Evolutionary conservation across 2,888 invertebrate species (phyloP).

Genomic region (Netelia inedita): DNA sequence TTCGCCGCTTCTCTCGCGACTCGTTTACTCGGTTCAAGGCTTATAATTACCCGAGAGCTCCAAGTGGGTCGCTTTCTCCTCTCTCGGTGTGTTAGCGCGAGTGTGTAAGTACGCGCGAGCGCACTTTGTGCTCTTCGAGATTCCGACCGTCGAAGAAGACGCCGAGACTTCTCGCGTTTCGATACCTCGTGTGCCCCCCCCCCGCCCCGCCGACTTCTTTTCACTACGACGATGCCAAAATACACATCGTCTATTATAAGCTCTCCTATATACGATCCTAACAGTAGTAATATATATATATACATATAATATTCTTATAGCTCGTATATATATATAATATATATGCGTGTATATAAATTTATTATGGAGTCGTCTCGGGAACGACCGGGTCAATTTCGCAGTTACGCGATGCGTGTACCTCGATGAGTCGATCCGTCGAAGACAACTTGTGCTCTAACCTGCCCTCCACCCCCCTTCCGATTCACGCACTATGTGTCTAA

Average conservation of each 20-base stretch:
- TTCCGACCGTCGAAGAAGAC: constrained; percentile 69
- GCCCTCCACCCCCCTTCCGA: not conserved
- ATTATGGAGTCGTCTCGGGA: constrained; percentile 37
- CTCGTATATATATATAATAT: not conserved
- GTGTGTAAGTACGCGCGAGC: constrained; percentile 21
- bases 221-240: constrained; percentile 57
- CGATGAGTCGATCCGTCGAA: constrained; percentile 47
- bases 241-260: constrained; percentile 64
- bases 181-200: constrained; percentile 24
- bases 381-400: constrained; percentile 23
- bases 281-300: constrained; percentile 7
- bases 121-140: constrained; percentile 75
- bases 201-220: constrained; percentile 41
- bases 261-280: constrained; percentile 13
- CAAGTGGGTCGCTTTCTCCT: constrained; percentile 84
- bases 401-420: constrained; percentile 16
- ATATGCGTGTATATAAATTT: not conserved
- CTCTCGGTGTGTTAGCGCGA: constrained; percentile 40
- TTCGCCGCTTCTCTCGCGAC: constrained; percentile 73
- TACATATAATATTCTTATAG: not conserved
- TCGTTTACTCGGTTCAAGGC: constrained; percentile 83
- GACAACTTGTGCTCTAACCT: not conserved
- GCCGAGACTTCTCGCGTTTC: constrained; percentile 68
- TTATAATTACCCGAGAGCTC: constrained; percentile 82
- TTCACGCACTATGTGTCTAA: constrained; percentile 20